A percentile compares a stretch with the other conserved stretches of the same genome.
Evolutionary conservation across 2,797 vertebrate species (phyloP).

Genomic region (Avahi laniger): DNA sequence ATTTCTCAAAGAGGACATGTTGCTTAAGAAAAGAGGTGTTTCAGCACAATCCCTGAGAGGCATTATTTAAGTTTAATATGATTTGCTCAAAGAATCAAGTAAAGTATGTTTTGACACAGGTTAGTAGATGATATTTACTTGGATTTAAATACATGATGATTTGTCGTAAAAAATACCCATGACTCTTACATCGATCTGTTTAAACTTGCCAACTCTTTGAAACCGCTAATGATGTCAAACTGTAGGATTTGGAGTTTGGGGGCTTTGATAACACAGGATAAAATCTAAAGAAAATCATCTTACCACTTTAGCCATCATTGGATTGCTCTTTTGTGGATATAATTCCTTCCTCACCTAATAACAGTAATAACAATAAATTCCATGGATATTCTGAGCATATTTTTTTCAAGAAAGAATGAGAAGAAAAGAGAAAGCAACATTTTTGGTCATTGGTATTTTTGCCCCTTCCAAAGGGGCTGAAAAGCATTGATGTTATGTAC

Average conservation of each 20-base stretch:
- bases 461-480: not conserved
- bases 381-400: not conserved
- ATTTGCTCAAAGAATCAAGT: conserved; percentile 81
- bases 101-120: conserved; percentile 81
- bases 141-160: conserved; percentile 77
- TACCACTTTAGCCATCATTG: not conserved
- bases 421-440: not conserved
- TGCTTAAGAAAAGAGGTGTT: conserved; percentile 84
- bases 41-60: conserved; percentile 75
- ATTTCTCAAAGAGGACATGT: conserved; percentile 80
- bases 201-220: conserved; percentile 76
- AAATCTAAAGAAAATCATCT: conserved; percentile 35
- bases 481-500: not conserved
- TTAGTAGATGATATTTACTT: conserved; percentile 76
- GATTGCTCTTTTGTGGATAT: not conserved
- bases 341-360: not conserved
- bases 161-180: conserved; percentile 77
- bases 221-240: conserved; percentile 47
- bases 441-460: not conserved
- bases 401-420: not conserved
- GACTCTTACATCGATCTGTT: conserved; percentile 76
- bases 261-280: conserved; percentile 20
- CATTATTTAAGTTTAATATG: conserved; percentile 77
- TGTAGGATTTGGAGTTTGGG: conserved; percentile 29
- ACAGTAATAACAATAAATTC: not conserved